Percentiles rank a stretch among this genome's conserved stretches.
phyloP scores from a whole-genome alignment of 2,797 vertebrate species.

The Takifugu rubripes region DNA sequence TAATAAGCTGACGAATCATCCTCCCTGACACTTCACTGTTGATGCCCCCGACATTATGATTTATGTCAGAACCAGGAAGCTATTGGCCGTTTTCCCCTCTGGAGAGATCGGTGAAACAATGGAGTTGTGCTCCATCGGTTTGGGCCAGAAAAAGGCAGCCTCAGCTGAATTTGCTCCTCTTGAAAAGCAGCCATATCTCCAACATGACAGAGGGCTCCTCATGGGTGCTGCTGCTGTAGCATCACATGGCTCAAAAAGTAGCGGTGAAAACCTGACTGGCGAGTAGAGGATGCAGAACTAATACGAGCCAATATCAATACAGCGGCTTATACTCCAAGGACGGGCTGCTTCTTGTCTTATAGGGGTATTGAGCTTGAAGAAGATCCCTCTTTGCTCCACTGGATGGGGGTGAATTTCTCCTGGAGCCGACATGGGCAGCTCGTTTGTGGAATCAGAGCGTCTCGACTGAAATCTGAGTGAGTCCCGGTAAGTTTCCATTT shows the following conservation, averaged over 20 bases:
- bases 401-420: conserved; percentile 25
- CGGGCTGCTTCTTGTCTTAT: conserved; percentile 17
- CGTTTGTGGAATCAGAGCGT: conserved; percentile 25
- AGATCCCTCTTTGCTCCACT: conserved; percentile 22
- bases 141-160: conserved; percentile 19
- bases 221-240: conserved; percentile 16
- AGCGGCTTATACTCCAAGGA: conserved; percentile 4
- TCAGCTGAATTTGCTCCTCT: conserved; percentile 34
- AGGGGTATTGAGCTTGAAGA: conserved; percentile 38
- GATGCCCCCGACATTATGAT: neutral
- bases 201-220: conserved; percentile 30
- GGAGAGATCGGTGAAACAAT: conserved; percentile 11
- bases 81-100: conserved; percentile 7
- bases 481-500: too few species aligned
- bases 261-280: conserved; percentile 9
- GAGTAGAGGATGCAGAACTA: conserved; percentile 5
- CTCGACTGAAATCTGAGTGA: conserved; percentile 15
- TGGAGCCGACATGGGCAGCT: conserved; percentile 18
- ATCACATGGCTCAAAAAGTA: conserved; percentile 20
- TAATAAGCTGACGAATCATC: too few species aligned
- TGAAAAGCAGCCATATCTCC: conserved; percentile 37
- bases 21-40: neutral
- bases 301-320: conserved; percentile 16
- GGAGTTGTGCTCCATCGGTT: conserved; percentile 32
- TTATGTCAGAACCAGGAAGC: neutral